Conservation (phyloP, 2,888 invertebrate species). For the Trichopoda pennipes region DNA sequence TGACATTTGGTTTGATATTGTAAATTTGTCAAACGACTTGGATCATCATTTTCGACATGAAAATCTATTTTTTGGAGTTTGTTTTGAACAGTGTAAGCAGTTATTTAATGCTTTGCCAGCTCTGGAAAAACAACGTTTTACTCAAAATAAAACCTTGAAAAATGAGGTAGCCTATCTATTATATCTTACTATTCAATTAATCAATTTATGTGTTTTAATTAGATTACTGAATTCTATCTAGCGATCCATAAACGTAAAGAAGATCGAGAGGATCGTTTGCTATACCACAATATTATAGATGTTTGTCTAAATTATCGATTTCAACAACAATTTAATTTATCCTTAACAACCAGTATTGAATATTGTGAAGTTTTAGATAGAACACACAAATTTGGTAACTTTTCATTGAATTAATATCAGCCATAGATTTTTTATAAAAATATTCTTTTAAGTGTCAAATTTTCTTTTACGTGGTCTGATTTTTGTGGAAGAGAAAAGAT, state of each 20-base stretch:
- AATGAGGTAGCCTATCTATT: slow-evolving; percentile 39
- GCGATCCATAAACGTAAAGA: slow-evolving; percentile 12
- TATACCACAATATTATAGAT: slow-evolving; percentile 22
- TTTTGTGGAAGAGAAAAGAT: too few relatives aligned
- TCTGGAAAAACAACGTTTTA: slow-evolving; percentile 1
- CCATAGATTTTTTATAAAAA: too few relatives aligned
- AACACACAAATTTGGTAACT: slow-evolving; percentile 25
- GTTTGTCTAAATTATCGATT: slow-evolving; percentile 74
- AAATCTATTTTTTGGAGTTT: slow-evolving; percentile 55
- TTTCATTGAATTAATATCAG: too few relatives aligned
- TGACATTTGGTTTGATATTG: slow-evolving; percentile 38
- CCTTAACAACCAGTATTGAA: slow-evolving; percentile 74
- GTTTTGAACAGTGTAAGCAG: slow-evolving; percentile 44
- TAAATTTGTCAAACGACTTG: slow-evolving; percentile 35
- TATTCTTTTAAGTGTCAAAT: too few relatives aligned
- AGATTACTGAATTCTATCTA: slow-evolving; percentile 47
- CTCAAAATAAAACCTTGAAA: slow-evolving; percentile 13
- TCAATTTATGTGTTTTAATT: not conserved
- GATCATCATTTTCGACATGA: slow-evolving; percentile 48
- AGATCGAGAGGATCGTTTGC: not conserved
- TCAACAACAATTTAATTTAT: slow-evolving; percentile 67
- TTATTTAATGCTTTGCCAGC: slow-evolving; percentile 3
- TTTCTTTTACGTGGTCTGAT: too few relatives aligned
- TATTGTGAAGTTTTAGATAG: slow-evolving; percentile 73
- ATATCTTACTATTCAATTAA: not conserved